phyloP scores from a whole-genome alignment of 2,113 vertebrate species.

The Cranoglanis bouderius region DNA sequence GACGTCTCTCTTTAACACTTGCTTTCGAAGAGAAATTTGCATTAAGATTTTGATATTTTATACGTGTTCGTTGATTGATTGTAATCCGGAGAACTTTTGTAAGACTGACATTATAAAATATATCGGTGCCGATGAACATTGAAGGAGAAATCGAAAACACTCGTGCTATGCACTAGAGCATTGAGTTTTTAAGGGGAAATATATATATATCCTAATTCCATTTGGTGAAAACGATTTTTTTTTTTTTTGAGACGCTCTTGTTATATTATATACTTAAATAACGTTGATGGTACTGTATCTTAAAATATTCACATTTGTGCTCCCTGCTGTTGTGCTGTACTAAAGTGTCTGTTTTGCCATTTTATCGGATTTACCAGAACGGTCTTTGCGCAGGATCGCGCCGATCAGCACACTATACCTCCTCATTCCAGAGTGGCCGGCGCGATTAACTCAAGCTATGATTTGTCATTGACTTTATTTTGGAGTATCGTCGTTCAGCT shows the following conservation, averaged over 20 bases:
- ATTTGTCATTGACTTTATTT: not conserved
- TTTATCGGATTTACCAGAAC: not conserved
- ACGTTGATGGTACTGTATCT: conserved; percentile 24
- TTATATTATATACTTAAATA: not conserved
- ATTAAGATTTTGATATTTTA: not conserved
- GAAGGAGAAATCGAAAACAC: not conserved
- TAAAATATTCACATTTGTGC: not conserved
- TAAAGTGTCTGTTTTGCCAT: not conserved
- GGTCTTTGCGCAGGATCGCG: not conserved
- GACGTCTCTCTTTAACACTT: not conserved
- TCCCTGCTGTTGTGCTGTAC: conserved; percentile 4
- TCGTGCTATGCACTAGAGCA: not conserved
- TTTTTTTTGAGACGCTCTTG: not conserved
- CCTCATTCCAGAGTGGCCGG: not conserved
- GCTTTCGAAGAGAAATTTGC: not conserved
- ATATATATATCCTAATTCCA: not conserved
- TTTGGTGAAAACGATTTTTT: not conserved
- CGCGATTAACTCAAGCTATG: not conserved
- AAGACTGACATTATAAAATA: not conserved
- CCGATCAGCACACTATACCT: not conserved
- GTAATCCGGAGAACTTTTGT: not conserved
- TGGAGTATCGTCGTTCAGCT: not conserved
- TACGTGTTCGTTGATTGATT: too few relatives aligned
- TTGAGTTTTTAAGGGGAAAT: not conserved
- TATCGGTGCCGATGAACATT: not conserved